These are phyloP conservation scores for Eilema caniola DNA, from an alignment of 2,888 invertebrate species.

Conservation along the genomic window DNA sequence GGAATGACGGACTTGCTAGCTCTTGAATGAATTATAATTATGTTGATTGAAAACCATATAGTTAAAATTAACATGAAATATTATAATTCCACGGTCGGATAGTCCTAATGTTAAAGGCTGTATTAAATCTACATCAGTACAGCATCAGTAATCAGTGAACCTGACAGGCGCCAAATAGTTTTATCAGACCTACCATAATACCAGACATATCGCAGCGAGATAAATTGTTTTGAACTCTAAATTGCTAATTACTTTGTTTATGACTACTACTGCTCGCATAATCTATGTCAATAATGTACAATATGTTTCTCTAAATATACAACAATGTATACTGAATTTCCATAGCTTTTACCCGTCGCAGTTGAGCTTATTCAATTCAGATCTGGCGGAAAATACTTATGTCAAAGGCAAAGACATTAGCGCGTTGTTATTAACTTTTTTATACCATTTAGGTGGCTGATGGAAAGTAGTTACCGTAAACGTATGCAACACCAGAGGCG, in stretches of 20 bases:
- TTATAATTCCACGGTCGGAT: not conserved
- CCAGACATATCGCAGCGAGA: constrained; percentile 18
- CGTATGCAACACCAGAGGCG: too few species aligned
- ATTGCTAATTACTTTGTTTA: not conserved
- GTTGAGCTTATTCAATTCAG: too few species aligned
- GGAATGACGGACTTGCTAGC: too few species aligned
- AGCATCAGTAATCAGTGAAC: constrained; percentile 31
- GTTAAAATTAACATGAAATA: not conserved
- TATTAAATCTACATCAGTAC: constrained; percentile 23
- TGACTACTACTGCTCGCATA: not conserved
- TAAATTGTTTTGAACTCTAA: not conserved
- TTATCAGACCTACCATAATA: constrained; percentile 29
- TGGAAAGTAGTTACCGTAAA: too few species aligned
- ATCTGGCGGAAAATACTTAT: too few species aligned
- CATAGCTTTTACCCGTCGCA: too few species aligned
- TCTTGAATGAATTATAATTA: too few species aligned
- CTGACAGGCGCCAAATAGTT: constrained; percentile 33
- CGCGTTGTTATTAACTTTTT: too few species aligned
- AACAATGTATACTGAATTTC: not conserved
- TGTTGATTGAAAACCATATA: too few species aligned
- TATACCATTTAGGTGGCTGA: too few species aligned
- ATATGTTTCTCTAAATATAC: not conserved
- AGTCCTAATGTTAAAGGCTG: constrained; percentile 4
- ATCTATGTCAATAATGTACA: not conserved
- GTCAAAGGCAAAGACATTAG: too few species aligned